Percentiles rank a stretch among this genome's conserved stretches.
These are phyloP conservation scores for Serilophus lunatus DNA, from an alignment of 2,113 vertebrate genomes.

Conservation along the genomic window DNA sequence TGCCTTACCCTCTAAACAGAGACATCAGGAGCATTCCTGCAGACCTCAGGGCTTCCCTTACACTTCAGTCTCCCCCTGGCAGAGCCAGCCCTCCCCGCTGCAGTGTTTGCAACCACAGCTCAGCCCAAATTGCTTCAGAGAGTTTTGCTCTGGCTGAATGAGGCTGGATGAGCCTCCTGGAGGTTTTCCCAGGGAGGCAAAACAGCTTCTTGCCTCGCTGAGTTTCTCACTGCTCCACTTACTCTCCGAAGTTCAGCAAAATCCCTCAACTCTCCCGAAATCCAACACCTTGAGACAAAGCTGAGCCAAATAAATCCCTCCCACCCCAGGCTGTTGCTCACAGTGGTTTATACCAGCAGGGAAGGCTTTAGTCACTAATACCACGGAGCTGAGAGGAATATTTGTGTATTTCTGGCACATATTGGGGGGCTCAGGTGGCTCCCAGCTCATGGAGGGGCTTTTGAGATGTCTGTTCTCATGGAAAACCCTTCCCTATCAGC, in stretches of 20 bases:
- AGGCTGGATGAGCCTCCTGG: background rate
- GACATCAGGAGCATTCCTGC: background rate
- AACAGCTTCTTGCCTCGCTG: background rate
- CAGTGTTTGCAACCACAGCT: accelerated
- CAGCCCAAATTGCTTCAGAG: background rate
- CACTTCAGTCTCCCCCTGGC: background rate
- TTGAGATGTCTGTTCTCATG: background rate
- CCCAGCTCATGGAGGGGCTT: background rate
- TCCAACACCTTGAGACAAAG: background rate
- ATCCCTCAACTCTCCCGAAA: background rate
- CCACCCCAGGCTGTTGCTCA: background rate
- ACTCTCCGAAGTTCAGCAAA: background rate
- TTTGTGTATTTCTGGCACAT: background rate
- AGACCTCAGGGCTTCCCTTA: background rate
- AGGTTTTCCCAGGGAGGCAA: background rate
- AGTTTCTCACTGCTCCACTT: background rate
- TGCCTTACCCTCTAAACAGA: background rate
- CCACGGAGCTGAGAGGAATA: background rate
- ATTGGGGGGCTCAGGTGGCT: background rate
- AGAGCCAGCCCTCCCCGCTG: background rate
- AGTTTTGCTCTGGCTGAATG: background rate
- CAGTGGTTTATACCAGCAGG: background rate
- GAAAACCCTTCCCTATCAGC: background rate
- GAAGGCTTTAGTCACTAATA: background rate
- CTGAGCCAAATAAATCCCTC: background rate